Evolutionary conservation across 2,113 vertebrate species (phyloP).

Genomic region (Psilopogon haemacephalus): DNA sequence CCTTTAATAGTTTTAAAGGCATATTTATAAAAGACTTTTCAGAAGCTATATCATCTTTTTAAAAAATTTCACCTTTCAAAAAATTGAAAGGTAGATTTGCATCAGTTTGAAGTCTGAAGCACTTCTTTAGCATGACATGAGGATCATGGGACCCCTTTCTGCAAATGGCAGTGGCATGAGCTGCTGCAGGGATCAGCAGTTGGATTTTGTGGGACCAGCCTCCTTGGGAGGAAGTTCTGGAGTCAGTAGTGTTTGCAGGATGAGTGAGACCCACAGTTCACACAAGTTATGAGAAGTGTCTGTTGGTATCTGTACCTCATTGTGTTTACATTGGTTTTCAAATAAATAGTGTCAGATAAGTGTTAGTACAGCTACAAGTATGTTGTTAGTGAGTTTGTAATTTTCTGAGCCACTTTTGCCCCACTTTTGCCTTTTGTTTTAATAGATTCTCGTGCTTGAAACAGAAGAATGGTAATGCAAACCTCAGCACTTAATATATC

Average conservation of each 20-base stretch:
- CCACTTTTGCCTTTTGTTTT: constrained; percentile 13
- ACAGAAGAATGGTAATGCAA: not conserved
- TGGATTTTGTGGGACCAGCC: rapidly evolving
- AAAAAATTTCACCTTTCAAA: not conserved
- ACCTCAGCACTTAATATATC: not conserved
- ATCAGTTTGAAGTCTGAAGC: constrained; percentile 11
- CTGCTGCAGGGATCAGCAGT: not conserved
- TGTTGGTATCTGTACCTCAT: not conserved
- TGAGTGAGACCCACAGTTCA: not conserved
- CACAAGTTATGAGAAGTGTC: not conserved
- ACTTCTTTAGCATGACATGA: not conserved
- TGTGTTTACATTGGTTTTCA: not conserved
- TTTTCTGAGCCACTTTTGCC: constrained; percentile 20
- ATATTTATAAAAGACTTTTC: constrained; percentile 23
- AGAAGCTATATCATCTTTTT: constrained; percentile 1
- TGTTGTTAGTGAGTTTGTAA: not conserved
- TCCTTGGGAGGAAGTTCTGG: not conserved
- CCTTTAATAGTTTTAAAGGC: constrained; percentile 7
- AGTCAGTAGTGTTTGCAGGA: not conserved
- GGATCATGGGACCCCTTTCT: not conserved
- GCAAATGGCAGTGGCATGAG: not conserved
- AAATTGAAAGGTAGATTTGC: not conserved
- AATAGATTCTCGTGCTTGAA: not conserved
- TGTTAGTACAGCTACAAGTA: not conserved
- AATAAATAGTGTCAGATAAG: not conserved